phyloP scores from a whole-genome alignment of 1,140 invertebrate species.

The Drosophila mojavensis region DNA sequence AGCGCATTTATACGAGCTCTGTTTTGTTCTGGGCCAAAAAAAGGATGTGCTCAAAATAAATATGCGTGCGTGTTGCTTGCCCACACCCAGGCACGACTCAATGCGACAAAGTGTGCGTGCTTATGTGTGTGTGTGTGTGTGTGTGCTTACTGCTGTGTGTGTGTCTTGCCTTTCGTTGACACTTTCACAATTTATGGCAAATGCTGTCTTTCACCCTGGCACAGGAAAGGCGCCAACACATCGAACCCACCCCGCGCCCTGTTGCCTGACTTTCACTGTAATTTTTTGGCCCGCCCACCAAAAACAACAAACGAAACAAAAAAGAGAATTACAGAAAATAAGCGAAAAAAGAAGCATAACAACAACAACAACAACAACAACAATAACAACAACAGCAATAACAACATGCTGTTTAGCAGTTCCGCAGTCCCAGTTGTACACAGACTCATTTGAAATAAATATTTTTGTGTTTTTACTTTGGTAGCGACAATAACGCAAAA shows the following conservation, averaged over 20 bases:
- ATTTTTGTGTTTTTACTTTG: constrained; percentile 82
- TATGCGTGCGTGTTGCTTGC: constrained; percentile 81
- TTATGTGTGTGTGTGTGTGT: constrained; percentile 1
- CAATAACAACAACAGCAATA: constrained; percentile 19
- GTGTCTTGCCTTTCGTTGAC: constrained; percentile 79
- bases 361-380: constrained; percentile 4
- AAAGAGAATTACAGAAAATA: constrained; percentile 32
- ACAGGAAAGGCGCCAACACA: constrained; percentile 67
- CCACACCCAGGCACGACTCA: constrained; percentile 36
- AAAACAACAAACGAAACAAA: constrained; percentile 42
- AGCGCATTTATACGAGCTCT: constrained; percentile 53
- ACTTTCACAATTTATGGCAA: constrained; percentile 82
- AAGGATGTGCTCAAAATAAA: constrained; percentile 81
- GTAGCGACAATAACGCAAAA: constrained; percentile 80
- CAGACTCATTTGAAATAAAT: constrained; percentile 82
- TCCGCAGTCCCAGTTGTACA: constrained; percentile 77
- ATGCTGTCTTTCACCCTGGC: constrained; percentile 76
- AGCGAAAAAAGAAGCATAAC: constrained; percentile 15
- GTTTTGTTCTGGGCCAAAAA: constrained; percentile 38
- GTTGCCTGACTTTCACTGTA: constrained; percentile 55
- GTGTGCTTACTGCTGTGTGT: constrained; percentile 31
- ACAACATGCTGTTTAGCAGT: constrained; percentile 69
- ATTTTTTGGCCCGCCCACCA: constrained; percentile 69
- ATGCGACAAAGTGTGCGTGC: constrained; percentile 29
- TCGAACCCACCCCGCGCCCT: constrained; percentile 22